Conservation (phyloP, 2,797 vertebrate genomes). For the Chelidonichthys spinosus region DNA sequence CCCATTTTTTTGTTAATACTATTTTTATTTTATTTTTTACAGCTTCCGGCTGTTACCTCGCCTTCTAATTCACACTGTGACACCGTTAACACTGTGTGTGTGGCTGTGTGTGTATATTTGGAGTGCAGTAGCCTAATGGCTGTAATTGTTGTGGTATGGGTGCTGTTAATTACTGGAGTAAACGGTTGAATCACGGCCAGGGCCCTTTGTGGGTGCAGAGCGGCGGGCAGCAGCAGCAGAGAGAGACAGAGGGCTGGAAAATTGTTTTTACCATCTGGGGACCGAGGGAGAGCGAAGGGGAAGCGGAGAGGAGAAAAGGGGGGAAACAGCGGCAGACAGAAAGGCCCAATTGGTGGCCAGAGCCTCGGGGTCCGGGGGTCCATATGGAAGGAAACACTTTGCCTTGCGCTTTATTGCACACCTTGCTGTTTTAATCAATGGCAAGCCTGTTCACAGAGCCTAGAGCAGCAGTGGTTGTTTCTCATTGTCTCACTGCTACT, state of each 20-base stretch:
- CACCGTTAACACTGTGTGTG: conserved; percentile 77
- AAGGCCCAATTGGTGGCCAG: conserved; percentile 89
- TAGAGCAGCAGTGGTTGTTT: conserved; percentile 81
- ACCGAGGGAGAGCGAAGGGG: conserved; percentile 80
- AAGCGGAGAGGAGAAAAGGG: conserved; percentile 72
- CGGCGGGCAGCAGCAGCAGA: conserved; percentile 87
- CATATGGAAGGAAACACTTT: conserved; percentile 92
- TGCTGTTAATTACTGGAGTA: conserved; percentile 99
- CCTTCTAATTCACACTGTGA: conserved; percentile 92
- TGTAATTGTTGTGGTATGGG: conserved; percentile 98
- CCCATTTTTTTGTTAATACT: conserved; percentile 92
- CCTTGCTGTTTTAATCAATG: conserved; percentile 91
- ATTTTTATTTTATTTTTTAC: conserved; percentile 74
- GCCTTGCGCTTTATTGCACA: conserved; percentile 88
- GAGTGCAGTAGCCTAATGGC: conserved; percentile 71
- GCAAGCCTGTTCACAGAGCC: conserved; percentile 88
- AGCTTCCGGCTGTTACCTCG: conserved; percentile 91
- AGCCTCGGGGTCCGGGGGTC: conserved; percentile 90
- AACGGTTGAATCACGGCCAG: conserved; percentile 98
- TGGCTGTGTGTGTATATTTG: conserved; percentile 49
- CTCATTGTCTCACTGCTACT: conserved; percentile 76
- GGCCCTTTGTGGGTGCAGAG: conserved; percentile 92
- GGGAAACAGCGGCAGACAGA: conserved; percentile 81
- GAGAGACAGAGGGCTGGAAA: conserved; percentile 92
- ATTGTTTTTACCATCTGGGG: conserved; percentile 98